Evolutionary conservation across 2,888 invertebrate genomes (phyloP), one percentile per base, ranked within the genome.

Genomic region (Gortyna flavago): DNA sequence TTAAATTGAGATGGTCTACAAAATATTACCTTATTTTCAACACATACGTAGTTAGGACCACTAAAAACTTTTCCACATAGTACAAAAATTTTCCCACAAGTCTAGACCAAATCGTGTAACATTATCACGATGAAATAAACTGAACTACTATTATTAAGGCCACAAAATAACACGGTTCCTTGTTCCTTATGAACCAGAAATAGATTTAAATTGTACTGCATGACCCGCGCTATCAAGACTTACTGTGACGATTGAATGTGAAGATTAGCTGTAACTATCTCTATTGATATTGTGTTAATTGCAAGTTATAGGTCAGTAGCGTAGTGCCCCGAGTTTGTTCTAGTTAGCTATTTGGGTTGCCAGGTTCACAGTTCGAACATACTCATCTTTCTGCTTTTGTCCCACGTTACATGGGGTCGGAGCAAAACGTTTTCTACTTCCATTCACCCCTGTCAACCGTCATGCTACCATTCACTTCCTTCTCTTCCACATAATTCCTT

Each of bases 81-180:
- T 13, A 32, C 35, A 5, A 29, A 29, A 48, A 48, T n/a, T 57
- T 35, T 44, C 41, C 18, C 29, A 35, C 32, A 35, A 62, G n/a
- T 84, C 70, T 78, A 84, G 67, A 84, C 72, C 2, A 72, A 64
- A 68, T 69, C 48, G 38, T 21, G 13, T 35, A 62, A 32, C 18
- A 77, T 32, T 57, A 29, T 29, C 35, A 70, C 25, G 32, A 67
- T 48, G 11, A 64, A 75, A 73, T 54, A 72, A 59, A 85, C 54
- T 65, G 61, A 67, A 75, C 70, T 67, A 81, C 29, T 44, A 62
- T 48, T 72, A 83, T 73, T 69, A 67, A 65, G 84, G 84, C n/a
- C 79, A 84, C 68, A 48, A 78, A 83, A 83, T 86, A 84, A 86
- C 79, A 72, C 84, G 87, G 84, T 84, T 83, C 44, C 82, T 83